Conservation (phyloP, 1,140 invertebrate species). For the Cydia pomonella region DNA sequence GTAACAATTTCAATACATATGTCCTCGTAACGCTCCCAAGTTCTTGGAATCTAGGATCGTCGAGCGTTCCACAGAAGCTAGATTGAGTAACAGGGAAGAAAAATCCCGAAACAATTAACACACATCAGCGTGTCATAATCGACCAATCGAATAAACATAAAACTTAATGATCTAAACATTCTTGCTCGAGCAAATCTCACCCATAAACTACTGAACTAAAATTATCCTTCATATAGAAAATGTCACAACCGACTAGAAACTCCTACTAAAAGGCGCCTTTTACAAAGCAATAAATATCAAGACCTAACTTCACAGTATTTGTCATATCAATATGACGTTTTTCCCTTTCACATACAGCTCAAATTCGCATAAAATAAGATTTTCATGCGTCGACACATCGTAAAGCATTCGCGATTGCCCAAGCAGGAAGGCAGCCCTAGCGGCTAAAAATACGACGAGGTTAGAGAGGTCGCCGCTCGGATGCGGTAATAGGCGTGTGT, state of each 20-base stretch:
- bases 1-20: no score
- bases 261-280: not conserved
- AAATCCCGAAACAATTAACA: not conserved
- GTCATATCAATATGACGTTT: not conserved
- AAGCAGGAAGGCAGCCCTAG: constrained; percentile 12
- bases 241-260: not conserved
- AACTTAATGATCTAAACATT: constrained; percentile 5
- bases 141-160: not conserved
- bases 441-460: constrained; percentile 4
- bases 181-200: not conserved
- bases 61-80: not conserved
- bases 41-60: no score
- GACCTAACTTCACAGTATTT: not conserved
- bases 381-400: not conserved
- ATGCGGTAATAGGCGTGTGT: constrained; percentile 36
- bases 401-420: not conserved
- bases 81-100: not conserved
- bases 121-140: not conserved
- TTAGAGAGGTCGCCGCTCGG: constrained; percentile 11
- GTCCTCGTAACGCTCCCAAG: no score
- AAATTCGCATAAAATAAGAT: not conserved
- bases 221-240: not conserved
- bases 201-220: not conserved
- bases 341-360: not conserved
- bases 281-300: not conserved